Conservation (phyloP, 2,113 vertebrate genomes). For the Deroptyus accipitrinus region DNA sequence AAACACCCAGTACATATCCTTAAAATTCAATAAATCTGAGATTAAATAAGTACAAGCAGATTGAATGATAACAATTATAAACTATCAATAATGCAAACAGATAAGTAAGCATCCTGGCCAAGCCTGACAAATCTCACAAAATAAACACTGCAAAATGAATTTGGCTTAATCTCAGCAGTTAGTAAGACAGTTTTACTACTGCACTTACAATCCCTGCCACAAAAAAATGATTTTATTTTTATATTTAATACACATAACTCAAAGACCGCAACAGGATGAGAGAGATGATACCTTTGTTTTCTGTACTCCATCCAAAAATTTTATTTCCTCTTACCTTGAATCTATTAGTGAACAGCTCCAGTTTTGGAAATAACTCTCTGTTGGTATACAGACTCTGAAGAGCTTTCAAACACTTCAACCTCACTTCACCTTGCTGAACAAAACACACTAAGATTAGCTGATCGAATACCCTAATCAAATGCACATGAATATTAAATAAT, state of each 20-base stretch:
- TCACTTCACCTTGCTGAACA: slow-evolving; percentile 96
- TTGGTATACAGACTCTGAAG: slow-evolving; percentile 98
- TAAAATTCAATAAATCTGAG: background rate
- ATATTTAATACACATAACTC: background rate
- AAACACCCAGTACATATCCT: background rate
- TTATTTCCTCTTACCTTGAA: slow-evolving; percentile 87
- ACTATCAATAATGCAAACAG: background rate
- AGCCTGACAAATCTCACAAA: background rate
- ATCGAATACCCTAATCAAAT: slow-evolving; percentile 13
- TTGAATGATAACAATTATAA: background rate
- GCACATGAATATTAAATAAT: slow-evolving; percentile 21
- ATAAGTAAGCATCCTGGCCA: background rate
- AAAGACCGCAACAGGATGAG: background rate
- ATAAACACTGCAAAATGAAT: background rate
- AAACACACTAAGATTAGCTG: slow-evolving; percentile 53
- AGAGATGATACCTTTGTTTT: background rate
- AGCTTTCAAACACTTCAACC: slow-evolving; percentile 98
- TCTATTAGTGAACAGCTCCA: slow-evolving; percentile 98
- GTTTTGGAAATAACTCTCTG: slow-evolving; percentile 94
- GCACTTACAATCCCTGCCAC: background rate
- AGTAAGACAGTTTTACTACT: background rate
- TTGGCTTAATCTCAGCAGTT: background rate
- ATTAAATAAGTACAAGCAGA: background rate
- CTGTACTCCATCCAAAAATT: background rate
- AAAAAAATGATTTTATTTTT: background rate